Evolutionary conservation across 2,797 vertebrate genomes (phyloP), one percentile per base, ranked within the genome.

Genomic region (Alosa sapidissima): DNA sequence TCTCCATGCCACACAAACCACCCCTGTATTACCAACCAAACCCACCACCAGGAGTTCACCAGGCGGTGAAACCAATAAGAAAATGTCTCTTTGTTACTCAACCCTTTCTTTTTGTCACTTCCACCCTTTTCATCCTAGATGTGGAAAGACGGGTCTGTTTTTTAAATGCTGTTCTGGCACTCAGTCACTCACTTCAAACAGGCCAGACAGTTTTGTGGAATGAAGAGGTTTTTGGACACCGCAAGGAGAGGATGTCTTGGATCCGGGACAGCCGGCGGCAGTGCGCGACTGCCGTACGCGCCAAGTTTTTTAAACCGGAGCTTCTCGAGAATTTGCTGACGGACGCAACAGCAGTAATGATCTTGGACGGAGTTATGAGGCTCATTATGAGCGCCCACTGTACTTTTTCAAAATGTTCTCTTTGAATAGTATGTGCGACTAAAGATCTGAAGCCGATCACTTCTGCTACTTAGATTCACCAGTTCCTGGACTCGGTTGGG

Each of bases 341-440:
- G 91, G 85, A 92, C 75, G 82, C 81, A 78, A 58, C 19, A 41
- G 45, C 87, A 48, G 83, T 82, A 10, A 47, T 41, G 72, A 91
- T 87, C 85, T 86, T 5, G 85, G 88, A 86, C 21, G 82, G 89
- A 90, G 89, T 92, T 81, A 89, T 83, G 51, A 62, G 36, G 24
- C 89, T 91, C 87, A 88, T 83, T 90, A 81, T 88, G 88, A 91
- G 86, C 36, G 88, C 87, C 87, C 88, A 89, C 82, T 75, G 47
- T 84, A 47, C 68, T 28, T 88, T 88, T 84, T 89, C 2, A 6
- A 36, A 36, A 41, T 4, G 5, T 16, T 9, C 68, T 41, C 19
- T 45, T 47, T 78, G 72, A 41, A 78, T 5, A 19, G 36, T 47
- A 47, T 19, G 19, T 21, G 36, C 16, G 41, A 47, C 36, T 47